Percentiles rank a stretch among this genome's conserved stretches.
These are phyloP conservation scores for Drosophila mimetica DNA, from an alignment of 2,888 invertebrate genomes.

Conservation along the genomic window DNA sequence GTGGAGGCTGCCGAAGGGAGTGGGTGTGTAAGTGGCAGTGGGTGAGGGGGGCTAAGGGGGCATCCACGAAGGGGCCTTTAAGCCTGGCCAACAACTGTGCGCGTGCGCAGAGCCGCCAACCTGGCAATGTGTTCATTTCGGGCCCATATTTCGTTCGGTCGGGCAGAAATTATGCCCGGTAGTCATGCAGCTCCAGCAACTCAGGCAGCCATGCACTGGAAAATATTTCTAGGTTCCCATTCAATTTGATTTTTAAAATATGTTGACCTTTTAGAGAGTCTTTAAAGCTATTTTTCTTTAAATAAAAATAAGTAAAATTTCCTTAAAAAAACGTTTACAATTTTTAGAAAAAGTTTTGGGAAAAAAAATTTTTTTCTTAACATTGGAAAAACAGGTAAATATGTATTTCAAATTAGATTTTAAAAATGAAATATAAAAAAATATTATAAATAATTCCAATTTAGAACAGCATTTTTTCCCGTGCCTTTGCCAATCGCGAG, in stretches of 20 bases:
- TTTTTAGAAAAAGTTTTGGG: too few relatives aligned
- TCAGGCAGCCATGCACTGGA: slow-evolving; percentile 15
- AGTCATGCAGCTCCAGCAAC: slow-evolving; percentile 69
- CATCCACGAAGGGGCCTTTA: slow-evolving; percentile 31
- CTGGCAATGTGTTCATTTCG: slow-evolving; percentile 75
- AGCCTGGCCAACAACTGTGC: slow-evolving; percentile 62
- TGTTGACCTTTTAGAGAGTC: too few relatives aligned
- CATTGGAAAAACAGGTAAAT: too few relatives aligned
- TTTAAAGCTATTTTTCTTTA: too few relatives aligned
- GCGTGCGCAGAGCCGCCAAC: slow-evolving; percentile 64
- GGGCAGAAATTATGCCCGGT: slow-evolving; percentile 80
- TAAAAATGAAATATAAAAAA: too few relatives aligned
- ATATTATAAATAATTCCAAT: too few relatives aligned
- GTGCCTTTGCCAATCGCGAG: slow-evolving; percentile 47
- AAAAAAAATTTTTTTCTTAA: too few relatives aligned
- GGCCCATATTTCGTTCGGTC: slow-evolving; percentile 55
- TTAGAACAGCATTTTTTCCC: slow-evolving; percentile 9
- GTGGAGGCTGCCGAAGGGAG: neutral
- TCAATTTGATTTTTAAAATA: too few relatives aligned
- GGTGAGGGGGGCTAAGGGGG: slow-evolving; percentile 1
- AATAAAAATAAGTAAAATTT: too few relatives aligned
- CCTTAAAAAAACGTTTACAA: too few relatives aligned
- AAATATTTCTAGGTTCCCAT: neutral
- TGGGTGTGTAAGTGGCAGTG: neutral
- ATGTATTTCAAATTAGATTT: too few relatives aligned